Percentiles rank a stretch among this genome's conserved stretches.
These are phyloP conservation scores for Chloroclystis v-ata DNA, from an alignment of 2,888 invertebrate genomes.

Conservation along the genomic window DNA sequence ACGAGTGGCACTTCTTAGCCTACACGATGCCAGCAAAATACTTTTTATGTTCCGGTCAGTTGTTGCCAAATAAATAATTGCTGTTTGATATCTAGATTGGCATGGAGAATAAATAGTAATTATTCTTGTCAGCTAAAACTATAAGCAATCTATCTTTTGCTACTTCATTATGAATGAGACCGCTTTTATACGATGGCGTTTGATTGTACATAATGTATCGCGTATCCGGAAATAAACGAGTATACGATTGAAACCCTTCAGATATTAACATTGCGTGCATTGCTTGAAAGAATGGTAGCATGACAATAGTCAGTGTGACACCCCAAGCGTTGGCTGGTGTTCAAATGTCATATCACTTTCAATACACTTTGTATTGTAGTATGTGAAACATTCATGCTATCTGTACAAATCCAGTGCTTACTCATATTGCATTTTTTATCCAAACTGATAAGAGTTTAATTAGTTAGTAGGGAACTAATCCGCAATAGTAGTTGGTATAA, in stretches of 20 bases:
- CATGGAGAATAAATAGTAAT: slow-evolving; percentile 11
- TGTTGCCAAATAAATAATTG: slow-evolving; percentile 45
- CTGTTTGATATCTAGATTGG: slow-evolving; percentile 25
- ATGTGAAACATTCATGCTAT: too few relatives aligned
- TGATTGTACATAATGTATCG: neutral
- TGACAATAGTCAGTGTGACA: slow-evolving; percentile 17
- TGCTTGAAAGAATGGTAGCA: slow-evolving; percentile 6
- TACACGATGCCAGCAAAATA: slow-evolving; percentile 47
- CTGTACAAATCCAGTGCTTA: too few relatives aligned
- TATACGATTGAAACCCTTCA: neutral
- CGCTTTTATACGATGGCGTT: slow-evolving; percentile 6
- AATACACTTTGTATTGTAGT: slow-evolving; percentile 9
- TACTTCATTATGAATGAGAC: slow-evolving; percentile 7
- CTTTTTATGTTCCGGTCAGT: slow-evolving; percentile 46
- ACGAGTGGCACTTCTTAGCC: slow-evolving; percentile 6
- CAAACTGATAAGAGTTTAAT: too few relatives aligned
- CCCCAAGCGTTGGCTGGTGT: slow-evolving; percentile 31
- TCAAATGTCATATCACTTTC: slow-evolving; percentile 26
- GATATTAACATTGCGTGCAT: slow-evolving; percentile 7
- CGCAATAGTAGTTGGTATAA: too few relatives aligned
- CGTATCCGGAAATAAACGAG: neutral
- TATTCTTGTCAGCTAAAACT: slow-evolving; percentile 4
- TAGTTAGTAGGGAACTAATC: too few relatives aligned
- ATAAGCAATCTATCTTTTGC: slow-evolving; percentile 2
- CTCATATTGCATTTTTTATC: too few relatives aligned